Percentiles rank a stretch among this genome's conserved stretches.
phyloP scores from a whole-genome alignment of 2,888 invertebrate species.

The Teinopalpus imperialis region DNA sequence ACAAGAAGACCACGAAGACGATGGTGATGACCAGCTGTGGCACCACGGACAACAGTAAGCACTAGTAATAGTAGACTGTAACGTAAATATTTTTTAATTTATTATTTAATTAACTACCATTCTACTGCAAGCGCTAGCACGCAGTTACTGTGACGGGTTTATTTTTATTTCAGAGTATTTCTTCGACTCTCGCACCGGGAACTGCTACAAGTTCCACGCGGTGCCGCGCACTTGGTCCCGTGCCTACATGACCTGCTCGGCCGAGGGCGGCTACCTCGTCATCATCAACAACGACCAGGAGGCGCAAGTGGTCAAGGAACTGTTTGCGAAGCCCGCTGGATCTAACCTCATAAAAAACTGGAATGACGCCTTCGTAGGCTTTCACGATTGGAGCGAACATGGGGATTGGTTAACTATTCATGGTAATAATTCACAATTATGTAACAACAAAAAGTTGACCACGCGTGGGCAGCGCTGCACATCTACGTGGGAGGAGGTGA shows the following conservation, averaged over 20 bases:
- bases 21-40: slow-evolving; percentile 35
- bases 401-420: slow-evolving; percentile 30
- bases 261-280: slow-evolving; percentile 49
- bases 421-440: no score
- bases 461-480: no score
- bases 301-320: slow-evolving; percentile 32
- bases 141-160: no score
- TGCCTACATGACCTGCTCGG: slow-evolving; percentile 48
- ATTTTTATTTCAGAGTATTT: slow-evolving; percentile 42
- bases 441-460: no score
- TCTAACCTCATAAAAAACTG: slow-evolving; percentile 31
- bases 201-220: slow-evolving; percentile 54
- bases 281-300: slow-evolving; percentile 49
- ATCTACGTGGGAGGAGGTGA: no score
- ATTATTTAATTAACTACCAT: no score
- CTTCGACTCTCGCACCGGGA: slow-evolving; percentile 40
- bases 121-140: no score
- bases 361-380: slow-evolving; percentile 35
- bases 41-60: slow-evolving; percentile 38
- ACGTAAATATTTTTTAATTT: no score
- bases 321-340: slow-evolving; percentile 34
- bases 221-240: slow-evolving; percentile 43
- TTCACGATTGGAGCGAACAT: slow-evolving; percentile 38
- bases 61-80: no score
- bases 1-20: slow-evolving; percentile 30